Conservation (phyloP, 2,113 vertebrate species). For the Oncorhynchus mykiss region DNA sequence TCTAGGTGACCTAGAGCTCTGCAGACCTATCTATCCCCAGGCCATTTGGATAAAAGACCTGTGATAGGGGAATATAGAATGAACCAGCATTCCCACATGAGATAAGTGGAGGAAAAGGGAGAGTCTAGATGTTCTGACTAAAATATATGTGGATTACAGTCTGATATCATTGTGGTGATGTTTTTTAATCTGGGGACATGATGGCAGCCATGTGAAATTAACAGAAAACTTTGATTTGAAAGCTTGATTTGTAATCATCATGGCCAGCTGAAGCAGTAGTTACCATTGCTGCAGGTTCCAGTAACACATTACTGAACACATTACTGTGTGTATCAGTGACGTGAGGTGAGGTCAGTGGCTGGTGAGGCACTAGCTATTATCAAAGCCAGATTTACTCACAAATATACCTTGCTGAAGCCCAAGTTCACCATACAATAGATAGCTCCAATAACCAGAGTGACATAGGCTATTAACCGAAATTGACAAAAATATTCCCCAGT, state of each 20-base stretch:
- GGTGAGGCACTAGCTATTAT: too few relatives aligned
- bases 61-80: background rate
- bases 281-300: constrained; percentile 12
- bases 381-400: too few relatives aligned
- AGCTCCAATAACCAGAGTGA: too few relatives aligned
- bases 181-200: background rate
- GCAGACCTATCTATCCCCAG: constrained; percentile 4
- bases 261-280: constrained; percentile 23
- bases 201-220: background rate
- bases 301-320: background rate
- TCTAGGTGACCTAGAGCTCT: constrained; percentile 10
- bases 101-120: background rate
- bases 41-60: background rate
- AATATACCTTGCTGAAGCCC: too few relatives aligned
- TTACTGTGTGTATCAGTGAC: too few relatives aligned
- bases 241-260: constrained; percentile 34
- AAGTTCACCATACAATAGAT: too few relatives aligned
- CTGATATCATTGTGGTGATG: constrained; percentile 5
- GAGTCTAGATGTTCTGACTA: background rate
- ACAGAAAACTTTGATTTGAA: background rate
- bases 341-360: too few relatives aligned
- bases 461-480: too few relatives aligned
- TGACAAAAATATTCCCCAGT: too few relatives aligned
- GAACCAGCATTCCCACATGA: background rate
- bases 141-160: background rate